A percentile compares a stretch with the other conserved stretches of the same genome.
phyloP scores from a whole-genome alignment of 2,888 invertebrate genomes.

The Agrotis ipsilon region DNA sequence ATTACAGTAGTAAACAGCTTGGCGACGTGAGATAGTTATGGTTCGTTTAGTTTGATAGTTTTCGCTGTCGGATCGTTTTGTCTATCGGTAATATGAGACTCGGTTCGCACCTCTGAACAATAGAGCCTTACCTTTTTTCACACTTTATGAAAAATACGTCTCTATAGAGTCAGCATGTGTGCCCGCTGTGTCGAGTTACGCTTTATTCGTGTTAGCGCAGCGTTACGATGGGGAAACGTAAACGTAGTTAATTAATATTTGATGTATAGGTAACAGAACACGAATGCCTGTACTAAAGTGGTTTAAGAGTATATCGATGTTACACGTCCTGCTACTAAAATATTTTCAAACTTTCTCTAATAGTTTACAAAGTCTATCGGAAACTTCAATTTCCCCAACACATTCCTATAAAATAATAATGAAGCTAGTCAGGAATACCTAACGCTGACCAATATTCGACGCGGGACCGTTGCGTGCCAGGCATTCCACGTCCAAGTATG shows the following conservation, averaged over 20 bases:
- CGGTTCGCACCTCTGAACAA: conserved; percentile 88
- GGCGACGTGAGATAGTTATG: conserved; percentile 37
- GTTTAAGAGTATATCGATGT: conserved; percentile 32
- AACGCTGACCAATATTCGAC: conserved; percentile 79
- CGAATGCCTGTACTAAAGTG: conserved; percentile 48
- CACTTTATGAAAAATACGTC: conserved; percentile 81
- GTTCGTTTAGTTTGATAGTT: conserved; percentile 68
- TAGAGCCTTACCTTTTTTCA: conserved; percentile 85
- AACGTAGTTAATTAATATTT: conserved; percentile 53
- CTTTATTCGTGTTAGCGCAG: conserved; percentile 62
- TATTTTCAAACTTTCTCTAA: conserved; percentile 57
- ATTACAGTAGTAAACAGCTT: conserved; percentile 71
- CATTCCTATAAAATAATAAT: conserved; percentile 82
- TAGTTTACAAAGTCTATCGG: conserved; percentile 51
- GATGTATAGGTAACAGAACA: conserved; percentile 26
- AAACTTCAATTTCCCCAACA: conserved; percentile 62
- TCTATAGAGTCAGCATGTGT: conserved; percentile 74
- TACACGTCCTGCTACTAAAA: conserved; percentile 55
- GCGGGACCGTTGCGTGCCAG: conserved; percentile 76
- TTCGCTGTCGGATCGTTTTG: conserved; percentile 81
- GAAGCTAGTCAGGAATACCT: conserved; percentile 80
- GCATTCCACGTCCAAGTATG: conserved; percentile 79
- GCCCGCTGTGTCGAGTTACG: conserved; percentile 78
- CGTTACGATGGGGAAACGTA: conserved; percentile 47
- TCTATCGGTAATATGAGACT: conserved; percentile 89